Conservation (phyloP, 2,888 invertebrate species). For the Conomelus anceps region DNA sequence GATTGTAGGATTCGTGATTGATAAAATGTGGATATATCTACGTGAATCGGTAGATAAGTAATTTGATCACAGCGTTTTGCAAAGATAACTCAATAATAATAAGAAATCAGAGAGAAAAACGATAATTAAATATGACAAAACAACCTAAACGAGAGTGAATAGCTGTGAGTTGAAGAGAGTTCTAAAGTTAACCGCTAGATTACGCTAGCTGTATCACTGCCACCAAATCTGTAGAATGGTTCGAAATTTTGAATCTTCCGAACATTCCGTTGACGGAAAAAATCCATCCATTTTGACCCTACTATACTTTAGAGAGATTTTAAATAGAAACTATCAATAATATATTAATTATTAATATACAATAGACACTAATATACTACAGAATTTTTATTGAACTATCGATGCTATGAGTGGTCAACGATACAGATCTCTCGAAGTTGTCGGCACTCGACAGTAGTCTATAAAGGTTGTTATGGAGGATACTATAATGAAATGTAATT, state of each 20-base stretch:
- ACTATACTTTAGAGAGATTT: too few relatives aligned
- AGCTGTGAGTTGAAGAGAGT: neutral
- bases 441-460: too few relatives aligned
- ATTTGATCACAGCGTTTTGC: neutral
- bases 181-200: neutral
- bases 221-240: neutral
- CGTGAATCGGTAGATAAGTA: neutral
- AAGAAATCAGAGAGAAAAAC: neutral
- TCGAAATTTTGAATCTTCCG: neutral
- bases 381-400: too few relatives aligned
- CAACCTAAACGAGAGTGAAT: neutral
- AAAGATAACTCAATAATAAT: neutral
- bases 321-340: too few relatives aligned
- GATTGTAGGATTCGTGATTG: neutral
- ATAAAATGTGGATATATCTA: neutral
- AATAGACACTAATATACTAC: too few relatives aligned
- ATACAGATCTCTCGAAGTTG: too few relatives aligned
- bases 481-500: too few relatives aligned
- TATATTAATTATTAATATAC: too few relatives aligned
- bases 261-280: too few relatives aligned
- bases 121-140: neutral
- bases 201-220: neutral
- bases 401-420: too few relatives aligned
- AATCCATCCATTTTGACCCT: too few relatives aligned
- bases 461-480: too few relatives aligned